Evolutionary conservation across 2,797 vertebrate species (phyloP).

Genomic region (Falco peregrinus): DNA sequence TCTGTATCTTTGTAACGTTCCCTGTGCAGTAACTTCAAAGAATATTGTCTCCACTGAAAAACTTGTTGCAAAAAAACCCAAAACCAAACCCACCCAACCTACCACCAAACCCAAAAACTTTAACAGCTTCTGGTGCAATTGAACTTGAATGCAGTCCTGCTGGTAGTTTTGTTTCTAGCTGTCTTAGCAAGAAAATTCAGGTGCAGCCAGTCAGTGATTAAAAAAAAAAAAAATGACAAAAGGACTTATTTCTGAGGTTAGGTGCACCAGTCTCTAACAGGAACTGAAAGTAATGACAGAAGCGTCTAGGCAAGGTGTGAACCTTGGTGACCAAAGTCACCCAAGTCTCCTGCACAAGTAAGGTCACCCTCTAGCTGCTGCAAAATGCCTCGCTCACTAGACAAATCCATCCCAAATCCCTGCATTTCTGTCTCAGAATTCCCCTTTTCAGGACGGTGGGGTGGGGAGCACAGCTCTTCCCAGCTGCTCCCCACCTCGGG

Average conservation of each 20-base stretch:
- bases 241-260: neutral
- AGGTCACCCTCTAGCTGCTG: neutral
- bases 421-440: neutral
- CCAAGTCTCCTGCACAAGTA: neutral
- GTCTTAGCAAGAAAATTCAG: neutral
- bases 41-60: neutral
- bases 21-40: neutral
- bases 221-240: too few relatives aligned
- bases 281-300: neutral
- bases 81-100: too few relatives aligned
- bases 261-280: too few relatives aligned
- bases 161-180: neutral
- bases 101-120: neutral
- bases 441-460: neutral
- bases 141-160: neutral
- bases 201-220: neutral
- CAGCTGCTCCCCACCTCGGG: too few relatives aligned
- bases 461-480: neutral
- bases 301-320: neutral
- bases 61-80: neutral
- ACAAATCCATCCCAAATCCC: neutral
- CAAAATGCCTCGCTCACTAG: accelerated
- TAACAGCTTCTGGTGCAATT: neutral
- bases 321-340: neutral
- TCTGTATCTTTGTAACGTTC: neutral